Evolutionary conservation across 1,140 invertebrate species (phyloP), one percentile per base, ranked within the genome.

Genomic region (Scaptodrosophila lebanonensis): DNA sequence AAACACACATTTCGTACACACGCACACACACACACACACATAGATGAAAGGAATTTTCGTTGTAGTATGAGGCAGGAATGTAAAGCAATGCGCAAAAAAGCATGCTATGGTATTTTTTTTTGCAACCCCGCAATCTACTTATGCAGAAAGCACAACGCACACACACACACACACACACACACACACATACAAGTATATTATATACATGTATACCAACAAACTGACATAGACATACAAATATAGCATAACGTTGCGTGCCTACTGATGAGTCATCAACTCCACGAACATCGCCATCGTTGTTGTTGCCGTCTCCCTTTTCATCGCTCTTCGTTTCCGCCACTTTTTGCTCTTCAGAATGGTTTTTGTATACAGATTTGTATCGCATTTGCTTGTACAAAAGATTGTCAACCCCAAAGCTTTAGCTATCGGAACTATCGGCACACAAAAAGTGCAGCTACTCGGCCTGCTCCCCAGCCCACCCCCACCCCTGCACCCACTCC

Each of bases 81-180:
- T 32, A 52, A 13, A 53, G 50, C 35, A 60, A 45, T 53, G 63
- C 66, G 66, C 66, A 44, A 53, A 79, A 77, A 77, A 77, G 73
- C 72, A 77, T 77, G 72, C 72, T 77, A 79, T 30, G 72, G 72
- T 50, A 77, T 77, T 77, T 71, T 64, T 39, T 39, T 73, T 76
- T 71, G 52, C 72, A 76, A 77, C 72, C 72, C 66, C 49, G 47
- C 56, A 57, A 27, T 29, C 16, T 20, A 36, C 7, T 20, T 48
- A 33, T 43, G 44, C 30, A 49, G 22, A 36, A 48, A 40, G 30
- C 25, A 25, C 42, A 35, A 33, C 33, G 9, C 35, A 13, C 29
- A 39, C n/a, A 13, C 29, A n/a, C 8, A n/a, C 15, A 22, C 9
- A 30, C 35, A 48, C 33, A 45, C 30, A 58, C 35, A 25, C 8